phyloP scores from a whole-genome alignment of 2,113 vertebrate genomes.

The Mesoclemmys tuberculata region DNA sequence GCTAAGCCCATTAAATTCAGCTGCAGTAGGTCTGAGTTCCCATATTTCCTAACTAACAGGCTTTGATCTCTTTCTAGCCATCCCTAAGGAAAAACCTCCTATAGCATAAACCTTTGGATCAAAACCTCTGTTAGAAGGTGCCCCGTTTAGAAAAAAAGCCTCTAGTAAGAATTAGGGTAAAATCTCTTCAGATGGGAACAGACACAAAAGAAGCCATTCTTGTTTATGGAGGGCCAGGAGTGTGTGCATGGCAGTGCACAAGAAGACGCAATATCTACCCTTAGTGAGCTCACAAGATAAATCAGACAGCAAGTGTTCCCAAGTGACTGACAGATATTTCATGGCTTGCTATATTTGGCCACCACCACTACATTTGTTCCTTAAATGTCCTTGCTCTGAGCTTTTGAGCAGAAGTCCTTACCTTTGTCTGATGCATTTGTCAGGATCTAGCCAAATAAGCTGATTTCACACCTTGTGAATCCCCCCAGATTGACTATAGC shows the following conservation, averaged over 20 bases:
- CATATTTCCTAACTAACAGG: slow-evolving; percentile 41
- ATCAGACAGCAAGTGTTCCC: slow-evolving; percentile 53
- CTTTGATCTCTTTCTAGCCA: slow-evolving; percentile 22
- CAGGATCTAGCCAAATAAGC: neutral
- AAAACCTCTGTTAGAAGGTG: slow-evolving; percentile 46
- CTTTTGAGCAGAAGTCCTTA: neutral
- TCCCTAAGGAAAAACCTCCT: slow-evolving; percentile 29
- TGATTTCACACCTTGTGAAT: neutral
- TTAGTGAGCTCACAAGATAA: slow-evolving; percentile 11
- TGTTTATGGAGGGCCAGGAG: neutral
- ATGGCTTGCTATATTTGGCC: slow-evolving; percentile 24
- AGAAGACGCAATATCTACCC: neutral
- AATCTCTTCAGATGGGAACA: neutral
- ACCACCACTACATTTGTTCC: neutral
- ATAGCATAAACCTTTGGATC: rapidly evolving
- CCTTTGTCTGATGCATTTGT: neutral
- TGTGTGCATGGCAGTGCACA: neutral
- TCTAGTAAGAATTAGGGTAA: neutral
- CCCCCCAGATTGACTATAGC: neutral
- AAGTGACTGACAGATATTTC: slow-evolving; percentile 57
- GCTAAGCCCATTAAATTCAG: rapidly evolving
- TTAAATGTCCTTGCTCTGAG: neutral
- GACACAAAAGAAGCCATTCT: slow-evolving; percentile 25
- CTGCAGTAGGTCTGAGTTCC: neutral
- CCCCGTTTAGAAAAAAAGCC: neutral